Evolutionary conservation across 1,140 invertebrate species (phyloP).

Genomic region (Papilio helenus): DNA sequence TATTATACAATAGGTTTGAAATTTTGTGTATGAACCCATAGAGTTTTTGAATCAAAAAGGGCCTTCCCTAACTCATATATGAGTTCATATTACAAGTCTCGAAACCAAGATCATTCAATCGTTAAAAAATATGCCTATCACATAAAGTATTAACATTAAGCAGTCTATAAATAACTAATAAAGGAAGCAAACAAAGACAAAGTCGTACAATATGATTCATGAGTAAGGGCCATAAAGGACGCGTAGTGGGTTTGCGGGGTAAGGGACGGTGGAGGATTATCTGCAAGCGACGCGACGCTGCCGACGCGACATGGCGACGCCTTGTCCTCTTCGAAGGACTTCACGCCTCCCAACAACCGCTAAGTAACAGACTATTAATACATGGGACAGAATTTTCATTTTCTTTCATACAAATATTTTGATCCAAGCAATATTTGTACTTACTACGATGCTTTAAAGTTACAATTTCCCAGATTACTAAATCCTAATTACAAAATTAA

Average conservation of each 20-base stretch:
- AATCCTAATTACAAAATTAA: too few species aligned
- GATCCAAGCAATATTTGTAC: too few species aligned
- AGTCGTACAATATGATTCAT: conserved; percentile 29
- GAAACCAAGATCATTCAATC: neutral
- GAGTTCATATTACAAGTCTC: neutral
- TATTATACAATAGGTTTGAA: conserved; percentile 21
- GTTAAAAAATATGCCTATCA: neutral
- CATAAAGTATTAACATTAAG: conserved; percentile 36
- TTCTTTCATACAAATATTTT: neutral
- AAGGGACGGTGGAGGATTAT: conserved; percentile 40
- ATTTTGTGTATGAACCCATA: neutral
- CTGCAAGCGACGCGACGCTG: conserved; percentile 58
- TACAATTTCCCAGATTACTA: too few species aligned
- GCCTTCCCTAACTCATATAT: too few species aligned
- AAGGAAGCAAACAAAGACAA: conserved; percentile 19
- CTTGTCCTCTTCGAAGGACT: conserved; percentile 61
- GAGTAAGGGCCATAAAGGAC: conserved; percentile 15
- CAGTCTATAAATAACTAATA: conserved; percentile 25
- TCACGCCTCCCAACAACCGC: conserved; percentile 31
- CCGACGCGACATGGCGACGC: conserved; percentile 68
- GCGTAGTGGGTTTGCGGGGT: neutral
- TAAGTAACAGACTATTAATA: conserved; percentile 21
- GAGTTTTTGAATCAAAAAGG: too few species aligned
- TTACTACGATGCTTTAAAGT: too few species aligned
- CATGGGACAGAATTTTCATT: neutral